A percentile compares a stretch with the other conserved stretches of the same genome.
Evolutionary conservation across 2,888 invertebrate species (phyloP).

Genomic region (Clostera curtula): DNA sequence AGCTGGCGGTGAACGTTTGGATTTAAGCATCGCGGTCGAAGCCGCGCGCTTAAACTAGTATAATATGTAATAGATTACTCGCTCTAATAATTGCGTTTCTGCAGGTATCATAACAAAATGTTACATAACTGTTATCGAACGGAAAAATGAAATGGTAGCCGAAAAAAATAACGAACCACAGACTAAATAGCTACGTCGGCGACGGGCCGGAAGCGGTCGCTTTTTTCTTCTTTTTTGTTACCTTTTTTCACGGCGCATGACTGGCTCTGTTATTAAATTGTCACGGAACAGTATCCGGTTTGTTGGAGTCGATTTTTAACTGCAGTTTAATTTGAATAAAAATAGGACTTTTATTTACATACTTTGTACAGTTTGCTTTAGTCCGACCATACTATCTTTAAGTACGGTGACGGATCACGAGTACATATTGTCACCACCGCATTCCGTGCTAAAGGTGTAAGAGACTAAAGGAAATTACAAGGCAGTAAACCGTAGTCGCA

Average conservation of each 20-base stretch:
- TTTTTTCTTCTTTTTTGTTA: conserved; percentile 8
- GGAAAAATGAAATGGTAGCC: conserved; percentile 21
- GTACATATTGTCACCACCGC: no score
- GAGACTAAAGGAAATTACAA: no score
- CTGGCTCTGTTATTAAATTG: conserved; percentile 23
- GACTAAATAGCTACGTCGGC: conserved; percentile 23
- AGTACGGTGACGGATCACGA: no score
- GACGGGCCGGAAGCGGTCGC: conserved; percentile 8
- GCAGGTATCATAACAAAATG: conserved; percentile 15
- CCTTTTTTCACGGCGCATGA: conserved; percentile 5
- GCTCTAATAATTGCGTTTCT: conserved; percentile 15
- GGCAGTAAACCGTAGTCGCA: no score
- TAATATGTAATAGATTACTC: conserved; percentile 6
- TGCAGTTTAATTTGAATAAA: no score
- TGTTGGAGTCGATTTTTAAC: conserved; percentile 6
- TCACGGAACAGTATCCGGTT: conserved; percentile 17
- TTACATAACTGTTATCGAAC: conserved; percentile 33
- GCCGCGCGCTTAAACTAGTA: neutral
- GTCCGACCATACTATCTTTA: conserved; percentile 1
- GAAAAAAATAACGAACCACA: conserved; percentile 17
- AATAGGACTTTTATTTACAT: conserved; percentile 3
- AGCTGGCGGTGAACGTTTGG: no score
- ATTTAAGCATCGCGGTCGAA: no score
- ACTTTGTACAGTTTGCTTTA: conserved; percentile 1
- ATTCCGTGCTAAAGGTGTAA: no score